Base-by-base conservation (phyloP, 2,888 invertebrate species). In the Erebia palarica region DNA sequence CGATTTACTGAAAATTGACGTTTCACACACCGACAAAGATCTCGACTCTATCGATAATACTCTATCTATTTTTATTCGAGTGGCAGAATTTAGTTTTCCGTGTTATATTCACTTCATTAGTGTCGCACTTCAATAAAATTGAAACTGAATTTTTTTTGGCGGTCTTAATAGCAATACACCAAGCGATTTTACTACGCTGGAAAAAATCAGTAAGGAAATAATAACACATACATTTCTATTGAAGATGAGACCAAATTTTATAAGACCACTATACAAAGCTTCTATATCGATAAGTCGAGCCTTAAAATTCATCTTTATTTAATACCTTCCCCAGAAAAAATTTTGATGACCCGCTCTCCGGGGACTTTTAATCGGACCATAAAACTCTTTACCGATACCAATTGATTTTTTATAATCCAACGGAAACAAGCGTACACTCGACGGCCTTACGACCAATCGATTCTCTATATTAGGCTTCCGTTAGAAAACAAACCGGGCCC, bases 401-500 rank as follows among this genome's bases (percentile, higher is more conserved):
- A 70, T 68, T 67, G 73, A 74, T 75, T 86, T 86, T 85, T 86
- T 81, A 81, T 81, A 75, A 76, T 75, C 77, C 78, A 81, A 82
- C 83, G 86, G 85, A 86, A 87, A 84, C 81, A 81, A 84, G 81
- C 81, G 78, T 81, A 84, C 84, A 83, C 85, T 84, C 82, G 80
- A 81, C 81, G 83, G 83, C 80, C 83, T 85, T 86, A 84, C 82
- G 83, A 84, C 87, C 86, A 91, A 92, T 92, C 90, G 89, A 91
- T 91, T 88, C 86, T 84, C 81, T 86, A 86, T 90, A 90, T 89
- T 86, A 87, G 86, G 87, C 88, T 88, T 88, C 90, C 88, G 87
- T 87, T 86, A 89, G 89, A 90, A 88, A 90, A 89, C 90, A 89
- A 89, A 86, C 88, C 85, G 76, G 84, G 83, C 78, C 81, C 86